A percentile compares a stretch with the other conserved stretches of the same genome.
phyloP scores from a whole-genome alignment of 2,797 vertebrate genomes.

The Moxostoma hubbsi region DNA sequence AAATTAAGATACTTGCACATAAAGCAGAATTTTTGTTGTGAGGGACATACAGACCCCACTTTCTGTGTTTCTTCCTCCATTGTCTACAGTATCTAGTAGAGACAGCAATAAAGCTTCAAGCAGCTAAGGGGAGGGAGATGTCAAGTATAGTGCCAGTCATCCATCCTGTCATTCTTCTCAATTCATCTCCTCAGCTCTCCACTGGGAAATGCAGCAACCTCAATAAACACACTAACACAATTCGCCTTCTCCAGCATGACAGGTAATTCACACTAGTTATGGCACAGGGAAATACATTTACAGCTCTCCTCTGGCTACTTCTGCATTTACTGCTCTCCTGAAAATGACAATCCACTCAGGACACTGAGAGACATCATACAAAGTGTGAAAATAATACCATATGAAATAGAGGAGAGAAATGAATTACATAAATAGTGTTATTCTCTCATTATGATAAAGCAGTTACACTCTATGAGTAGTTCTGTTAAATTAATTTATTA shows the following conservation, averaged over 20 bases:
- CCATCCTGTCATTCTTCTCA: slow-evolving; percentile 43
- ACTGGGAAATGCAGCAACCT: slow-evolving; percentile 43
- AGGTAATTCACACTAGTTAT: slow-evolving; percentile 45
- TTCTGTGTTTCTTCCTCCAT: not conserved
- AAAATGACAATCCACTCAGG: slow-evolving; percentile 25
- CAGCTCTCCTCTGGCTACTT: slow-evolving; percentile 37
- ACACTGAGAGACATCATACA: slow-evolving; percentile 8
- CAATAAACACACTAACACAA: slow-evolving; percentile 47
- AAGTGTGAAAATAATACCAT: too few relatives aligned
- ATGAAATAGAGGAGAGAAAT: not conserved
- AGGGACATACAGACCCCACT: slow-evolving; percentile 33
- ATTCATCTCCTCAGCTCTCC: slow-evolving; percentile 42
- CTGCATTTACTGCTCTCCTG: slow-evolving; percentile 1
- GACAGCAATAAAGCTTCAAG: slow-evolving; percentile 39
- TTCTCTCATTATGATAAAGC: too few relatives aligned
- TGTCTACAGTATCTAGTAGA: slow-evolving; percentile 8
- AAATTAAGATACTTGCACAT: slow-evolving; percentile 24
- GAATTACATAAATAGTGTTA: not conserved
- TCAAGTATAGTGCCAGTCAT: slow-evolving; percentile 34
- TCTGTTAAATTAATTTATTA: too few relatives aligned
- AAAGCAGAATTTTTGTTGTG: slow-evolving; percentile 34
- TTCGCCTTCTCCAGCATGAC: slow-evolving; percentile 24
- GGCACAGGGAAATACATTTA: slow-evolving; percentile 38
- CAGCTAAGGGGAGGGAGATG: slow-evolving; percentile 22
- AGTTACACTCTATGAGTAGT: too few relatives aligned